Conservation (phyloP, 2,113 vertebrate genomes). For the Condylura cristata region DNA sequence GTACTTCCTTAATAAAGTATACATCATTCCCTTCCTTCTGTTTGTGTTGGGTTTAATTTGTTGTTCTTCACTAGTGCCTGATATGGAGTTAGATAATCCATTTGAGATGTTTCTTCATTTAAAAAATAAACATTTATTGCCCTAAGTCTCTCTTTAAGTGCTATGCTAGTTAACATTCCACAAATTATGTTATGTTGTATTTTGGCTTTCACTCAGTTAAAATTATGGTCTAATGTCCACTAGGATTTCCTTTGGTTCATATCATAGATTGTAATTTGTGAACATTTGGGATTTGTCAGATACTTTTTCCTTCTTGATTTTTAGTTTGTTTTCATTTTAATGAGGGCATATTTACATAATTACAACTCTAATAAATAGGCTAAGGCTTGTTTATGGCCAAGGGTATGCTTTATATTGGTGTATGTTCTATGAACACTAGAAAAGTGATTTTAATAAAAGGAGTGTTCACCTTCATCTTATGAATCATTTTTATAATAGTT, state of each 20-base stretch:
- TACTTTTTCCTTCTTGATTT: not conserved
- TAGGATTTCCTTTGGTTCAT: not conserved
- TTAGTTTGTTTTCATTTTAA: not conserved
- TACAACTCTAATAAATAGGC: not conserved
- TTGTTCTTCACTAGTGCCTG: not conserved
- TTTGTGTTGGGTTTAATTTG: constrained; percentile 14
- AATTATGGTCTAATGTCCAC: not conserved
- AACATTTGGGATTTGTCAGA: not conserved
- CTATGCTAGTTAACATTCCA: not conserved
- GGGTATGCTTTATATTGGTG: not conserved
- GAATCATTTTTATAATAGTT: not conserved
- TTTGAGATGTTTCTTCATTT: not conserved
- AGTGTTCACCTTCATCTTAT: not conserved
- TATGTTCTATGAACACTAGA: not conserved
- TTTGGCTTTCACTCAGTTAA: constrained; percentile 28
- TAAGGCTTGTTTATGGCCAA: not conserved
- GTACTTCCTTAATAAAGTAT: not conserved
- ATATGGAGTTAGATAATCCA: not conserved
- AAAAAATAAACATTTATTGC: not conserved
- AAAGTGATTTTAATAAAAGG: not conserved
- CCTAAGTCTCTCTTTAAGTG: not conserved
- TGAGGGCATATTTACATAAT: not conserved
- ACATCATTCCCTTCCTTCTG: not conserved
- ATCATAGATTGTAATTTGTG: not conserved
- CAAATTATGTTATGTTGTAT: not conserved